Percentiles rank a stretch among this genome's conserved stretches.
Evolutionary conservation across 1,140 invertebrate species (phyloP).

Genomic region (Brachionus manjavacas): DNA sequence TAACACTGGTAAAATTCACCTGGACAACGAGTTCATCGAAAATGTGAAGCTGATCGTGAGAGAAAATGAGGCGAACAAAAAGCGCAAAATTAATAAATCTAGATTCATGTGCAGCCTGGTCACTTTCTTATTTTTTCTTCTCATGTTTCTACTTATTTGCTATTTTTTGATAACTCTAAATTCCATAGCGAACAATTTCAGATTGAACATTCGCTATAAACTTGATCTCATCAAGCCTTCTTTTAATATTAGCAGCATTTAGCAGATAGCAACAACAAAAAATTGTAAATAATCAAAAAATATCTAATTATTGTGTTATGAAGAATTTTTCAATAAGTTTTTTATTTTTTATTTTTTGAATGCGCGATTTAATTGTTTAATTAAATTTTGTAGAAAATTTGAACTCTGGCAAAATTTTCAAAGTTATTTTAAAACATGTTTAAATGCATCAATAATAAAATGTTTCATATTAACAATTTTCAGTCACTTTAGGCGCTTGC

Average conservation of each 20-base stretch:
- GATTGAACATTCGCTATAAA: not conserved
- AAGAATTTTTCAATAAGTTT: not conserved
- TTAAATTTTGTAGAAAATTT: not conserved
- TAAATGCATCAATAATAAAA: not conserved
- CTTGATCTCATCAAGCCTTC: not conserved
- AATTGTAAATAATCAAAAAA: not conserved
- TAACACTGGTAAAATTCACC: not conserved
- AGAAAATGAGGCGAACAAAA: constrained; percentile 22
- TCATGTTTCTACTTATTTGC: constrained; percentile 20
- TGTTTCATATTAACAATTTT: not conserved
- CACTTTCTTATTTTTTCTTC: constrained; percentile 5
- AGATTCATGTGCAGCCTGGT: constrained; percentile 2
- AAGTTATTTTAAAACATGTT: not conserved
- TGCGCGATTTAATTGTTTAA: not conserved
- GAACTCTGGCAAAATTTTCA: not conserved
- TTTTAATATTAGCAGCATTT: not conserved
- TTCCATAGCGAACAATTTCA: constrained; percentile 33
- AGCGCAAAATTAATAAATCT: constrained; percentile 18
- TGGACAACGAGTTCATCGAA: constrained; percentile 32
- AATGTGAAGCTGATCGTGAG: constrained; percentile 15
- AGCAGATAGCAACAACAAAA: not conserved
- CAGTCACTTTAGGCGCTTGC: not conserved
- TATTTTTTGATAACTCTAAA: constrained; percentile 15
- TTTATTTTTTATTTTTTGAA: not conserved
- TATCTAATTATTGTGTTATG: not conserved